Percentiles rank a stretch among this genome's conserved stretches.
Evolutionary conservation across 2,113 vertebrate species (phyloP).

Genomic region (Sebastes schlegelii): DNA sequence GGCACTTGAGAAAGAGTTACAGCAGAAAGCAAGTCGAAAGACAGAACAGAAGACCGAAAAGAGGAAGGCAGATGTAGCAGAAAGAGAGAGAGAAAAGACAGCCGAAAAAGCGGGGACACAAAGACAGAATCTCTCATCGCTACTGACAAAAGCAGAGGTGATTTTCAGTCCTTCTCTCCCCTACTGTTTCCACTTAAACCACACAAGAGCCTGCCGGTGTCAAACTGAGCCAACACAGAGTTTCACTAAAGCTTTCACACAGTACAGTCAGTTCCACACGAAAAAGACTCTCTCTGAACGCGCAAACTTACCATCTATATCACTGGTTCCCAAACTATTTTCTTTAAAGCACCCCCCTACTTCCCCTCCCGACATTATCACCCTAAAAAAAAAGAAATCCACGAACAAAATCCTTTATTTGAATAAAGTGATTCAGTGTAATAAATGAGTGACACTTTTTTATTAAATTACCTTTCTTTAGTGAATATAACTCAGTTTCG

Average conservation of each 20-base stretch:
- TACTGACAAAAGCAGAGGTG: constrained; percentile 31
- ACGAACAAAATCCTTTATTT: too few relatives aligned
- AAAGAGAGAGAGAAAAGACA: constrained; percentile 27
- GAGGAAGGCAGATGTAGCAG: constrained; percentile 26
- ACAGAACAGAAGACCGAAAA: background rate
- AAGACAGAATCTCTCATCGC: constrained; percentile 52
- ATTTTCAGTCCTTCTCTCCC: constrained; percentile 31
- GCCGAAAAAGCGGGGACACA: constrained; percentile 1
- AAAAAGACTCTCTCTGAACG: background rate
- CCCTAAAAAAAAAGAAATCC: too few relatives aligned
- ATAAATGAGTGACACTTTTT: too few relatives aligned
- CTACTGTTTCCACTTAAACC: constrained; percentile 66
- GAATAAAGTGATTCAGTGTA: too few relatives aligned
- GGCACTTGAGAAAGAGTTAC: background rate
- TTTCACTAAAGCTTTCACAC: constrained; percentile 59
- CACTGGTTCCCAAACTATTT: background rate
- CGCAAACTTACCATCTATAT: background rate
- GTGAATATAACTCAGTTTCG: too few relatives aligned
- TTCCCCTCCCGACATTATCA: too few relatives aligned
- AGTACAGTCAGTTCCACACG: constrained; percentile 26
- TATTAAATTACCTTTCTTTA: too few relatives aligned
- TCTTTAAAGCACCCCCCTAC: too few relatives aligned
- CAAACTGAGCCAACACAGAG: constrained; percentile 61
- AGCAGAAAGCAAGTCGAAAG: background rate
- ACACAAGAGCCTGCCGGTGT: constrained; percentile 58